Evolutionary conservation across 2,113 vertebrate genomes (phyloP).

Genomic region (Colius striatus): DNA sequence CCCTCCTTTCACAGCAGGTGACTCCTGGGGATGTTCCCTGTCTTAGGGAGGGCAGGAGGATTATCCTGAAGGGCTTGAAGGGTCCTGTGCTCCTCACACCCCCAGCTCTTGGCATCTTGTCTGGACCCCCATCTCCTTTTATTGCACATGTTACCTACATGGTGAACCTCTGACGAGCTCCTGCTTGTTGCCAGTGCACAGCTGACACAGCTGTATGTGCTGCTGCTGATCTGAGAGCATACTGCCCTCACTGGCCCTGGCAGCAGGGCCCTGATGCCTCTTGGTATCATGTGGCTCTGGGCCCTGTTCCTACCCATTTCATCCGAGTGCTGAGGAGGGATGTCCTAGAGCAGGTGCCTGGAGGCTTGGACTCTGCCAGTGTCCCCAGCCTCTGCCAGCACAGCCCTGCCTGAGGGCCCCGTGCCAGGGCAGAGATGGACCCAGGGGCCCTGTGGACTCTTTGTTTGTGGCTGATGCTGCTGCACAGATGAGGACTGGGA

Average conservation of each 20-base stretch:
- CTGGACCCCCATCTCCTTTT: background rate
- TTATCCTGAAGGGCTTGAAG: background rate
- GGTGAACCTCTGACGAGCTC: background rate
- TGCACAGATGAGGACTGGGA: background rate
- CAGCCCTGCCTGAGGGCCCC: background rate
- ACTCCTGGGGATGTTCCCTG: background rate
- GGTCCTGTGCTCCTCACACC: background rate
- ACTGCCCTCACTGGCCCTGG: background rate
- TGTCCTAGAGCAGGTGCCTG: background rate
- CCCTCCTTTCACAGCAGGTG: background rate
- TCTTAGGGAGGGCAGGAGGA: background rate
- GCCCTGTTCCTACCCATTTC: background rate
- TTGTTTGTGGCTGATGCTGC: background rate
- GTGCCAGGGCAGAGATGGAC: background rate
- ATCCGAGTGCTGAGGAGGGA: background rate
- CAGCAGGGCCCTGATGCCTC: background rate
- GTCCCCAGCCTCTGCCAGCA: accelerated
- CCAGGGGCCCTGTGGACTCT: background rate
- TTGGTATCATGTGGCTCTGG: accelerated
- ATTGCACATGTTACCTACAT: background rate
- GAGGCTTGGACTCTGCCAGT: background rate
- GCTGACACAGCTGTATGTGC: background rate
- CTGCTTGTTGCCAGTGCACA: background rate
- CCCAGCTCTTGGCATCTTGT: background rate
- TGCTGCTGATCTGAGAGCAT: background rate